Percentiles rank a stretch among this genome's conserved stretches.
Conservation (phyloP, 2,797 vertebrate species). For the Iguana delicatissima region DNA sequence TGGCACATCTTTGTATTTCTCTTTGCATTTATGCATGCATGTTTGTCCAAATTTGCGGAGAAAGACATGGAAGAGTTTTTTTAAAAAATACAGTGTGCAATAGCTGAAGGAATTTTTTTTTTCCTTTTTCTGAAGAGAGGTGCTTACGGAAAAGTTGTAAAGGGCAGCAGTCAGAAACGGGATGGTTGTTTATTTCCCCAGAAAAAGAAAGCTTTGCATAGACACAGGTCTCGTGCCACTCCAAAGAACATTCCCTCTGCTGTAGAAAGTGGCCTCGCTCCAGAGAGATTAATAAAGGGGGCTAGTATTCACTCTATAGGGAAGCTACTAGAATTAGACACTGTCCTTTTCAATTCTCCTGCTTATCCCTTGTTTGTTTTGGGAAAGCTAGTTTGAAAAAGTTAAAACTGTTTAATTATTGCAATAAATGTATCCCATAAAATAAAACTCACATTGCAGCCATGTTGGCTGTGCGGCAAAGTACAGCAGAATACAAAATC, state of each 20-base stretch:
- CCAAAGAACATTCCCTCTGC: too few relatives aligned
- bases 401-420: too few relatives aligned
- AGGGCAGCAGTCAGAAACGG: too few relatives aligned
- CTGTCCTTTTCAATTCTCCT: neutral
- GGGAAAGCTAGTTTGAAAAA: neutral
- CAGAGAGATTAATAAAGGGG: neutral
- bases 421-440: too few relatives aligned
- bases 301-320: neutral
- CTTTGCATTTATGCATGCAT: neutral
- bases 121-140: neutral
- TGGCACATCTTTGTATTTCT: neutral
- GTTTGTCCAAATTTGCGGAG: neutral
- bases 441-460: too few relatives aligned
- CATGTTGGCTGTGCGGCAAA: too few relatives aligned
- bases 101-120: neutral
- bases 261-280: neutral
- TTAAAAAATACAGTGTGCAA: neutral
- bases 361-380: neutral
- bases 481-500: too few relatives aligned
- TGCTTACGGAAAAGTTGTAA: neutral
- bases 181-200: too few relatives aligned
- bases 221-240: neutral
- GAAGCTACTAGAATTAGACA: neutral
- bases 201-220: neutral
- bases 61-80: neutral